Conservation (phyloP, 2,797 vertebrate genomes). For the Chromobotia macracanthus region DNA sequence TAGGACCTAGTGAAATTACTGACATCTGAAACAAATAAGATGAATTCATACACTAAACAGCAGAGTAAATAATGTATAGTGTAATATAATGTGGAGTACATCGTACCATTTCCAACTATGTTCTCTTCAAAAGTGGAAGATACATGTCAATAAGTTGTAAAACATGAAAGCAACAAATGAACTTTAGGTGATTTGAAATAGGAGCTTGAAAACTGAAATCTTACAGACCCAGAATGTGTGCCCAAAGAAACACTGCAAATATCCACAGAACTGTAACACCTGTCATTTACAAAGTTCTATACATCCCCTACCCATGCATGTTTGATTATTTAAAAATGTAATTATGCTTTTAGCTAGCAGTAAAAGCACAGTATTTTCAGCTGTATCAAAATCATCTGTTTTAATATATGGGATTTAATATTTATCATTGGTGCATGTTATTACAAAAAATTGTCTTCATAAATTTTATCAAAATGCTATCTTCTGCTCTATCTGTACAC, state of each 20-base stretch:
- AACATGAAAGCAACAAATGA: neutral
- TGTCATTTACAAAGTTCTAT: neutral
- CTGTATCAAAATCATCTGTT: neutral
- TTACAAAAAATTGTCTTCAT: neutral
- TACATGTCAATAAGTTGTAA: neutral
- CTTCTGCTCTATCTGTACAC: neutral
- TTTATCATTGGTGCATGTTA: neutral
- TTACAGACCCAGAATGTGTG: neutral
- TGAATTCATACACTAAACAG: neutral
- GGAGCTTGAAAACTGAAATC: neutral
- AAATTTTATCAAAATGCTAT: neutral
- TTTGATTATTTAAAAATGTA: neutral
- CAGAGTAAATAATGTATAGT: too few relatives aligned
- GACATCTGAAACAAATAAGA: neutral
- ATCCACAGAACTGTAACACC: neutral
- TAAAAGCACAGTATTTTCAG: too few relatives aligned
- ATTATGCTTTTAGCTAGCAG: neutral
- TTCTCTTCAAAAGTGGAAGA: neutral
- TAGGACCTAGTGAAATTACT: neutral
- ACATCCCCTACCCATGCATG: neutral
- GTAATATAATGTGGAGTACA: too few relatives aligned
- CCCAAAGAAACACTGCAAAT: neutral
- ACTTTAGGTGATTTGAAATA: neutral
- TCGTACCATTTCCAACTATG: neutral
- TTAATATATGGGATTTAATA: neutral